Base-by-base conservation (phyloP, 2,797 vertebrate species). In the Hemitrygon akajei region DNA sequence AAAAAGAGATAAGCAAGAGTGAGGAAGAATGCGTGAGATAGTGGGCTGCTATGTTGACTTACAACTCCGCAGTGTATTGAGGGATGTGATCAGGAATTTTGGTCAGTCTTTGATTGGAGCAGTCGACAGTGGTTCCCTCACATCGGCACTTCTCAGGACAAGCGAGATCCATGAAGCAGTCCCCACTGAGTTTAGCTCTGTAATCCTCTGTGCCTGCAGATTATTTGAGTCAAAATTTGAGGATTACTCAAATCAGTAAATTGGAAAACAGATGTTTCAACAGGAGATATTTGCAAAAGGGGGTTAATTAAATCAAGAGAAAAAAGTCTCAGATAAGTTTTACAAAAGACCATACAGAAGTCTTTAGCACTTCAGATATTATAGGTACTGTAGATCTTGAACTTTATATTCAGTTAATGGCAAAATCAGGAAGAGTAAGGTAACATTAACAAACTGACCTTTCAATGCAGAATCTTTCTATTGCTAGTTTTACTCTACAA, bases 131-230 rank as follows among this genome's bases (percentile, higher is more conserved):
- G 94, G 98, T 99, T 69, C 98, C 99, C 96, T 99, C 99, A 93
- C 98, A 99, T 93, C 98, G 98, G 94, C 99, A 99, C 95, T 99
- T 99, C 94, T 99, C 98, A 7, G 99, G 99, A 94, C 99, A 99
- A 94, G 98, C 98, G 96, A 99, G 95, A 96, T 99, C 99, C 22
- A 98, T 98, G 95, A 99, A 99, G 96, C 99, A 99, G 96, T 99
- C 98, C 93, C 98, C 98, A 66, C 98, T 98, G 94, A 99, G 97
- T 95, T 99, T 99, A 94, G 98, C 98, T 96, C 98, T 97, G 96
- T 99, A 99, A 96, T 99, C 98, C 97, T 99, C 99, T 0, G 98
- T 98, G 96, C 99, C 99, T 99, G 97, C 93, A 96, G 95, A 96
- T 95, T 95, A 96, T 95, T 95, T 94, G 96, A 97, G 95, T 94